These are phyloP conservation scores for Numida meleagris DNA, from an alignment of 2,113 vertebrate species.

Conservation along the genomic window DNA sequence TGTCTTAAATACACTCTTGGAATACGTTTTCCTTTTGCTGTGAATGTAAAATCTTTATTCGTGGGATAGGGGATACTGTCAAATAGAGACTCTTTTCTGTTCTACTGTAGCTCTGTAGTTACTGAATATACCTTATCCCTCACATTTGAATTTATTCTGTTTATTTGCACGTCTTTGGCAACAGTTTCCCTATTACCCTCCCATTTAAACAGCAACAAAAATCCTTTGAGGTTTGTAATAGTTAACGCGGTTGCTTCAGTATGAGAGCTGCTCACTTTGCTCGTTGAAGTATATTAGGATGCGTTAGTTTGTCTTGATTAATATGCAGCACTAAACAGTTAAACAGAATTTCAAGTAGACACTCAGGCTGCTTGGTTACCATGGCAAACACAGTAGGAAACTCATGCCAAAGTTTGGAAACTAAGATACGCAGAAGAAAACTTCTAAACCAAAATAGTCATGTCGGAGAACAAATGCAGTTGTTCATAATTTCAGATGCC, in stretches of 20 bases:
- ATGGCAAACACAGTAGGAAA: constrained; percentile 64
- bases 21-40: background rate
- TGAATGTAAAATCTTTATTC: background rate
- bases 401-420: constrained; percentile 52
- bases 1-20: background rate
- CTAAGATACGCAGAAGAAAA: constrained; percentile 37
- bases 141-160: background rate
- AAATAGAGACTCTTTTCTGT: background rate
- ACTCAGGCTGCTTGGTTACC: constrained; percentile 51
- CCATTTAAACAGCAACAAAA: background rate
- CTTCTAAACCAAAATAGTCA: constrained; percentile 19
- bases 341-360: constrained; percentile 38
- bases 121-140: background rate
- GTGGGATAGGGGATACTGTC: background rate
- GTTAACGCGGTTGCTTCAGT: background rate
- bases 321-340: constrained; percentile 40
- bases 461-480: background rate
- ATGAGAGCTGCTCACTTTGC: background rate
- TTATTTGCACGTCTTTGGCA: background rate
- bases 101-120: background rate
- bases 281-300: background rate
- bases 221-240: background rate
- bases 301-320: background rate
- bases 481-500: background rate
- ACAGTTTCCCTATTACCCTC: background rate